Evolutionary conservation across 2,797 vertebrate genomes (phyloP), one percentile per base, ranked within the genome.

Genomic region (Melanogrammus aeglefinus): DNA sequence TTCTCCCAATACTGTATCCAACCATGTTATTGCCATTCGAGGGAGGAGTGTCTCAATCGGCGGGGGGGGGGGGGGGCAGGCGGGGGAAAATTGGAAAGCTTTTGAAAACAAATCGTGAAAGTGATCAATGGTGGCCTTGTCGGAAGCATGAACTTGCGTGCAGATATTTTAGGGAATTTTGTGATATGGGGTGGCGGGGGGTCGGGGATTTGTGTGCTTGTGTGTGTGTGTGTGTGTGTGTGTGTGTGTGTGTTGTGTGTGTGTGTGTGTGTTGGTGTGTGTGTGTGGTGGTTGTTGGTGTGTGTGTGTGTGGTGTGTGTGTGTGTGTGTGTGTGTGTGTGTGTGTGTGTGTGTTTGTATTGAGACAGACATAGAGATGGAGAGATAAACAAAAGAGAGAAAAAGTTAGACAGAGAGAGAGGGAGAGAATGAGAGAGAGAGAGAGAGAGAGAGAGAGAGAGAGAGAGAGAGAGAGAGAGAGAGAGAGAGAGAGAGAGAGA

Each of bases 91-190:
- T 24, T 63, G 38, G 84, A 81, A 81, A 18, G 82, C 80, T 87
- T 83, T 80, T 73, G 83, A 91, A 88, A 88, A 82, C 76, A 86
- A 83, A 76, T 87, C 82, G 91, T 90, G 91, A 89, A 92, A 91
- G 89, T 84, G 21, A 84, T 90, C 92, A 91, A 92, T 91, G 88
- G 83, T 63, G 76, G 77, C 88, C 89, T 89, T 90, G 87, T 91
- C 86, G 85, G 82, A 79, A 16, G 73, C 84, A 92, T 91, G 84
- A 88, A 91, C 91, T 63, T 90, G 85, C 80, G 89, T 91, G 89
- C 79, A 88, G 78, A 88, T 84, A 82, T 92, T 90, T 87, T 76
- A 87, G 81, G 80, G 83, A 83, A 84, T 75, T 81, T 81, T 85
- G 76, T 76, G 71, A 66, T 77, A 73, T 77, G 73, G 7, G 76